A percentile compares a stretch with the other conserved stretches of the same genome.
These are phyloP conservation scores for Linurgus olivaceus DNA, from an alignment of 2,797 vertebrate species.

Conservation along the genomic window DNA sequence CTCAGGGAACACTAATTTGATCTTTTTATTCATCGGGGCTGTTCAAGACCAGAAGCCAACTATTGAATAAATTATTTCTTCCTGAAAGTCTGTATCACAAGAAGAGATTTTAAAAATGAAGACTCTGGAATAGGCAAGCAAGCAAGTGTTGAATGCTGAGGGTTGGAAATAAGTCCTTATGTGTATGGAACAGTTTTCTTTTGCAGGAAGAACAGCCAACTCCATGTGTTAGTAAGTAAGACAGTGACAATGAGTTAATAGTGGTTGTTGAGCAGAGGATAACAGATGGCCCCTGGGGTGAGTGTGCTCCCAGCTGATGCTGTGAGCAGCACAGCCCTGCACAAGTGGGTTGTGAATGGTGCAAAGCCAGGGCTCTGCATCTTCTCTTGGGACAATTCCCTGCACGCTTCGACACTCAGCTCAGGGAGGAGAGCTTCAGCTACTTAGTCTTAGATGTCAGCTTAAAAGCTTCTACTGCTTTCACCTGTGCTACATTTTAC, in stretches of 20 bases:
- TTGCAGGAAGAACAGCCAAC: neutral
- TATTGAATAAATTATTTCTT: neutral
- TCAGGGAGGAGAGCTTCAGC: neutral
- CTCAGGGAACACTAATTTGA: neutral
- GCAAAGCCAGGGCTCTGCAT: neutral
- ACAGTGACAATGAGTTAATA: neutral
- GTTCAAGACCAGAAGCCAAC: neutral
- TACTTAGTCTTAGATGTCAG: neutral
- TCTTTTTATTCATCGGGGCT: neutral
- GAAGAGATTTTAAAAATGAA: neutral
- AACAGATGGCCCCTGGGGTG: slow-evolving; percentile 30
- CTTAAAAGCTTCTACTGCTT: neutral
- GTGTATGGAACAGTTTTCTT: neutral
- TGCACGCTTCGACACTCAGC: accelerated
- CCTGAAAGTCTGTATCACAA: neutral
- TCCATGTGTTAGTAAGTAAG: neutral
- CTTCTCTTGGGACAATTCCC: neutral
- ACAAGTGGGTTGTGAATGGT: neutral
- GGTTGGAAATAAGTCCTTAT: neutral
- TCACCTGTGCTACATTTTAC: neutral
- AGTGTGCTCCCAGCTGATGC: neutral
- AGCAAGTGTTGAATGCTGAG: neutral
- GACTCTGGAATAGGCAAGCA: neutral
- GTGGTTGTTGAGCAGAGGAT: neutral
- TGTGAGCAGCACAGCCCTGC: neutral